Evolutionary conservation across 2,888 invertebrate genomes (phyloP).

Genomic region (Ectemnius lituratus): DNA sequence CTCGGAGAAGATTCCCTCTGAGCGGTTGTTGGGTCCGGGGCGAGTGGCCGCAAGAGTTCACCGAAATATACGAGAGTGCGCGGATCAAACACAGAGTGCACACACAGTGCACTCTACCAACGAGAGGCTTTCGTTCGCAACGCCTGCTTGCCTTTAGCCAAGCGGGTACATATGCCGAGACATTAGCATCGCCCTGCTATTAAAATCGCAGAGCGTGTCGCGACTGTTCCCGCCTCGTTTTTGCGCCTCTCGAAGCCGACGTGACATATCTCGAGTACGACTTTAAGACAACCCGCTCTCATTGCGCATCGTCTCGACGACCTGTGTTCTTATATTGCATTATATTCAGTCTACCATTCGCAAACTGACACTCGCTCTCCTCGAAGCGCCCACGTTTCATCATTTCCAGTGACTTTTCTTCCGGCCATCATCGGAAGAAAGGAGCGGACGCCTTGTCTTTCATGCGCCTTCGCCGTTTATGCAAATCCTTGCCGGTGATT

Average conservation of each 20-base stretch:
- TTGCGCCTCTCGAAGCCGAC: constrained; percentile 30
- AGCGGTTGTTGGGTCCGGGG: neutral
- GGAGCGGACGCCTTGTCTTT: neutral
- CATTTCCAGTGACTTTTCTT: neutral
- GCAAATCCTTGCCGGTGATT: constrained; percentile 36
- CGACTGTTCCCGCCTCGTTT: constrained; percentile 27
- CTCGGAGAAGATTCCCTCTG: neutral
- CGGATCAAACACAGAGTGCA: constrained; percentile 19
- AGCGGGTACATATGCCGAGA: no score
- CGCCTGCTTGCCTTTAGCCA: no score
- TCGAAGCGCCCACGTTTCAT: neutral
- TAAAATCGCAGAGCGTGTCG: constrained; percentile 27
- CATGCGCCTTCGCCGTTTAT: constrained; percentile 13
- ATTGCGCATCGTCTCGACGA: constrained; percentile 8
- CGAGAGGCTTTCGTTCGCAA: no score
- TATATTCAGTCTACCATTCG: constrained; percentile 2
- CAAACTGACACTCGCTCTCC: neutral
- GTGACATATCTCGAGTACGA: constrained; percentile 22
- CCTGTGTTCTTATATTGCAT: constrained; percentile 8
- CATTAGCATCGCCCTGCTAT: constrained; percentile 29
- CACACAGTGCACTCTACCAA: no score
- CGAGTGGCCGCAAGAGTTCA: neutral
- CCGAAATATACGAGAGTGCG: constrained; percentile 6
- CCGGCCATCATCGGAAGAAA: constrained; percentile 2
- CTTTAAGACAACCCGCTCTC: constrained; percentile 36